Percentiles rank a stretch among this genome's conserved stretches.
Conservation (phyloP, 2,888 invertebrate genomes). For the Mythimna albipuncta region DNA sequence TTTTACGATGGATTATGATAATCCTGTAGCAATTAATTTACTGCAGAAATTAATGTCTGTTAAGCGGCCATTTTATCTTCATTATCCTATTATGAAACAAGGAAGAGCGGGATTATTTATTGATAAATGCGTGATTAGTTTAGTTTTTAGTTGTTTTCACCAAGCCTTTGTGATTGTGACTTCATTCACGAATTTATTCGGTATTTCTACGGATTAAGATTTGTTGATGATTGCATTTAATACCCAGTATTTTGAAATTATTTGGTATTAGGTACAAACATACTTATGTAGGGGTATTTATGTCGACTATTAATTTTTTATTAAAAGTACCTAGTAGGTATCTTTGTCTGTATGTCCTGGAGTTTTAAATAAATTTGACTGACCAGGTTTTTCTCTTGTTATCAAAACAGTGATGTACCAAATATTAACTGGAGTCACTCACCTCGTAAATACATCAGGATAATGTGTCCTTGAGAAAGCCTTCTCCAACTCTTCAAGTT, state of each 20-base stretch:
- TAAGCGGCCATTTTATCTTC: constrained; percentile 51
- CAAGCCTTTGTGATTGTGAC: constrained; percentile 22
- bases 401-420: too few relatives aligned
- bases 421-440: constrained; percentile 68
- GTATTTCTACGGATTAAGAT: constrained; percentile 19
- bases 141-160: constrained; percentile 34
- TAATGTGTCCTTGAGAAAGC: constrained; percentile 99
- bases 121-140: constrained; percentile 29
- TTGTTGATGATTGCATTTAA: background rate
- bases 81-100: constrained; percentile 49
- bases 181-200: constrained; percentile 32
- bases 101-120: constrained; percentile 41
- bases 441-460: constrained; percentile 99
- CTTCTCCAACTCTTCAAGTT: constrained; percentile 98
- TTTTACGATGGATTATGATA: constrained; percentile 55
- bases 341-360: too few relatives aligned
- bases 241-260: background rate
- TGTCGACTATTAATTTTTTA: too few relatives aligned
- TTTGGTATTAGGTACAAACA: too few relatives aligned
- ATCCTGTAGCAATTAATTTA: constrained; percentile 60
- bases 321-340: too few relatives aligned
- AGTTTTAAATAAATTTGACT: too few relatives aligned
- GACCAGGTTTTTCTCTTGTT: too few relatives aligned
- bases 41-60: constrained; percentile 38
- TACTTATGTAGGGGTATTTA: too few relatives aligned